Conservation (phyloP, 2,888 invertebrate genomes). For the Mimachlamys varia region DNA sequence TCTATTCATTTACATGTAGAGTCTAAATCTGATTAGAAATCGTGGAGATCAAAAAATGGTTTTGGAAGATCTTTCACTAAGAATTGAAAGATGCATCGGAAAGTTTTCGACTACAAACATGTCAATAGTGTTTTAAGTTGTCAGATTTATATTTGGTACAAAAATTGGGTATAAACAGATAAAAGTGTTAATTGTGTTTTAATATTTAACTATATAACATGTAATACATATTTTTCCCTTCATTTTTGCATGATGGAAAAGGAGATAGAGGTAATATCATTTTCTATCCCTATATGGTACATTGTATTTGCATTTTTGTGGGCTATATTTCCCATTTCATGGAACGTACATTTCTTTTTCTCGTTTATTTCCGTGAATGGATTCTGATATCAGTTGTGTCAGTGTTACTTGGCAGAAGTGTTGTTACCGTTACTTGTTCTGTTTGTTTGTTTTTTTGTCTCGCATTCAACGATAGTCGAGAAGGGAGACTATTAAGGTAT, state of each 20-base stretch:
- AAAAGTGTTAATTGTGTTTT: not conserved
- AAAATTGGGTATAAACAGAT: too few species aligned
- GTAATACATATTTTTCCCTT: not conserved
- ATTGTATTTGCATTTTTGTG: conserved; percentile 41
- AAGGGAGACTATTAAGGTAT: too few species aligned
- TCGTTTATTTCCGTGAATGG: not conserved
- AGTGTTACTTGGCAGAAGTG: not conserved
- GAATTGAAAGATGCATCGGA: too few species aligned
- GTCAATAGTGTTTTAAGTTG: not conserved
- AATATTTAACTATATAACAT: not conserved
- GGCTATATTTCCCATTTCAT: not conserved
- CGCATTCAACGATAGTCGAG: too few species aligned
- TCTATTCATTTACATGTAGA: too few species aligned
- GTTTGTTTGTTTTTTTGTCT: too few species aligned
- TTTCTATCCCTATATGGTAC: conserved; percentile 37
- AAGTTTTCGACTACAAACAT: not conserved
- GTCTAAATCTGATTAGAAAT: too few species aligned
- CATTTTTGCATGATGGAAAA: conserved; percentile 39
- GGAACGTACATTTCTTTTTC: not conserved
- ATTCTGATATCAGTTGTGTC: not conserved
- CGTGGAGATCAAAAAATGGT: too few species aligned
- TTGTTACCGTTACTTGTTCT: too few species aligned
- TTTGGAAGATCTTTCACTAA: too few species aligned
- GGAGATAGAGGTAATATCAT: conserved; percentile 44
- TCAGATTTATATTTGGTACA: not conserved